Percentiles rank a stretch among this genome's conserved stretches.
phyloP scores from a whole-genome alignment of 2,113 vertebrate genomes.

The Pleuronectes platessa region DNA sequence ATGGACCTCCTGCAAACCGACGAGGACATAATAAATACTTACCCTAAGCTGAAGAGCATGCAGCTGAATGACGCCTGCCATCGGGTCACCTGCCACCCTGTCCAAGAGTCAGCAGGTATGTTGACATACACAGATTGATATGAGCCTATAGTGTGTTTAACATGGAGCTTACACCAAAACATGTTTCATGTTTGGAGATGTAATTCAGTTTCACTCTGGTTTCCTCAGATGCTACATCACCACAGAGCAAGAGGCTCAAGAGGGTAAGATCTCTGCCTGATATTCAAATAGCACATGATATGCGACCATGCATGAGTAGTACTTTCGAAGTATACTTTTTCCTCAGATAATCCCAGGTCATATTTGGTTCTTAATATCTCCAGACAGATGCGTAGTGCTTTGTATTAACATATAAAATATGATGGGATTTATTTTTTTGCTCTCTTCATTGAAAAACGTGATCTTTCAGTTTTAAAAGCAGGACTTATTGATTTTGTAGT shows the following conservation, averaged over 20 bases:
- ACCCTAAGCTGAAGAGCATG: conserved; percentile 27
- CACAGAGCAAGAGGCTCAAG: conserved; percentile 5
- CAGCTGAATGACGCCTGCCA: accelerated
- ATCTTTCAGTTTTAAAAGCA: too few relatives aligned
- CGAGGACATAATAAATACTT: conserved; percentile 9
- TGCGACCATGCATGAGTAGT: background rate
- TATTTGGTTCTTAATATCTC: too few relatives aligned
- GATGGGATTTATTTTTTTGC: background rate
- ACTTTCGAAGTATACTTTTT: background rate
- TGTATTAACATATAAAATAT: background rate
- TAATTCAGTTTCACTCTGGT: conserved; percentile 26
- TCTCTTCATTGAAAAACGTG: background rate
- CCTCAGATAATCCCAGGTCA: background rate
- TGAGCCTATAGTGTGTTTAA: background rate
- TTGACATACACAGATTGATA: background rate
- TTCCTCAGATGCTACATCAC: conserved; percentile 5
- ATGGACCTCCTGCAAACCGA: conserved; percentile 63
- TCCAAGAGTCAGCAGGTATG: conserved; percentile 39
- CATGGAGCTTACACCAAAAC: background rate
- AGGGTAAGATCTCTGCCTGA: background rate
- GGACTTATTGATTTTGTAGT: too few relatives aligned
- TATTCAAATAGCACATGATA: background rate
- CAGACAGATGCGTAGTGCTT: background rate
- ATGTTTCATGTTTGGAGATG: background rate
- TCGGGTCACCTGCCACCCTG: background rate